Conservation (phyloP, 1,140 invertebrate genomes). For the Caerostris extrusa region DNA sequence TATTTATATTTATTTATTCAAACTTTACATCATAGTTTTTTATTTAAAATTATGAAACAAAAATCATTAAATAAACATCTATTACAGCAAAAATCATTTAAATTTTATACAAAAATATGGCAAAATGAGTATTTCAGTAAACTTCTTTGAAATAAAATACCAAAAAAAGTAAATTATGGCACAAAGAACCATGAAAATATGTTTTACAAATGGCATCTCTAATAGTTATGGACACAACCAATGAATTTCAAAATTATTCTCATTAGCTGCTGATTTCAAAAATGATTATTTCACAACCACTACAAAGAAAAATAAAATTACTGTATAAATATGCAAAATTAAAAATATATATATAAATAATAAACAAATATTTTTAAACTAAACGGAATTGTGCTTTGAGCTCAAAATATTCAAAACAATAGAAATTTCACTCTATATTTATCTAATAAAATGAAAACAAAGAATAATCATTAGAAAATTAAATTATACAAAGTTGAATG, state of each 20-base stretch:
- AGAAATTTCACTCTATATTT: neutral
- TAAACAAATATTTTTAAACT: neutral
- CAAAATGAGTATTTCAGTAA: neutral
- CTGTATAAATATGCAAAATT: neutral
- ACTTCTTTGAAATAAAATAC: neutral
- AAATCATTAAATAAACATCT: neutral
- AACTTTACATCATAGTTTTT: neutral
- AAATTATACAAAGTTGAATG: neutral
- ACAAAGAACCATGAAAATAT: neutral
- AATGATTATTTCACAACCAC: slow-evolving; percentile 9
- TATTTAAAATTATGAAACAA: neutral
- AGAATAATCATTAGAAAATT: neutral
- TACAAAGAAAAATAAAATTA: neutral
- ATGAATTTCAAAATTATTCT: neutral
- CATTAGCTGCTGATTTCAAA: neutral
- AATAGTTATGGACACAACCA: neutral
- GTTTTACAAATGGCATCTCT: neutral
- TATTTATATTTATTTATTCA: neutral
- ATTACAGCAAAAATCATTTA: neutral
- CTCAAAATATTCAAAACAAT: neutral
- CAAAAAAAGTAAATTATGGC: neutral
- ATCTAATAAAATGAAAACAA: neutral
- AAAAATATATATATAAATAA: neutral
- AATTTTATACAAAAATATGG: neutral
- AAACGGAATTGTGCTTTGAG: neutral